Base-by-base conservation (phyloP, 2,888 invertebrate species). In the Heliconius ismenius region DNA sequence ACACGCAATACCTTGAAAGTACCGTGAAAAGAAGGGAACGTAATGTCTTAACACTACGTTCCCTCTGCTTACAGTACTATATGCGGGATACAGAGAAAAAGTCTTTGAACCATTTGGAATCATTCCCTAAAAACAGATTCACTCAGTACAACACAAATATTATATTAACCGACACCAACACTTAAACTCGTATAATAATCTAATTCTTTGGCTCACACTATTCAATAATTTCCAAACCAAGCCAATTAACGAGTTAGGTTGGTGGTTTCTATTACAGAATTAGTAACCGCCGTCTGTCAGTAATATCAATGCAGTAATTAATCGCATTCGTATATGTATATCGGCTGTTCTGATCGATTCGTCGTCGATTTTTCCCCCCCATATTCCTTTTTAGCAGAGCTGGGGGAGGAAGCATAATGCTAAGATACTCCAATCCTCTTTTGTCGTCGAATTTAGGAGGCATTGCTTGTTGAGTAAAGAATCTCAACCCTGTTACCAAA, bases 231-330 rank as follows among this genome's bases (percentile, higher is more conserved):
- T 63, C 43, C 24, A 74, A 49, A 78, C 70, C 75, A 63, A 77
- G 58, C 68, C 77, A 67, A 74, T 74, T 74, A 79, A 77, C 49
- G 63, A 76, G 65, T 68, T 54, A 67, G 68, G 73, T 63, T 76
- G 64, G 75, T 62, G 77, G 77, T 76, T 78, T 79, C 76, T 75
- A 79, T 80, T 79, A 81, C 81, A 76, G 76, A 64, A 79, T 81
- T 78, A 79, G 43, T 60, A 69, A 78, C 78, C 78, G 67, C 78
- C 80, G 76, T 75, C 79, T 79, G 81, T 78, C 76, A 79, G 75
- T 77, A 79, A 79, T 72, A 74, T 75, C 60, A 58, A 67, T 69
- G 28, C 73, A 69, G 60, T 73, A 62, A 63, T 73, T 49, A 21
- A 21, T 21, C 2, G 7, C 3, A 49, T 49, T 49, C 18, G 18